Percentiles rank a stretch among this genome's conserved stretches.
Evolutionary conservation across 1,140 invertebrate genomes (phyloP).

Genomic region (Papilio machaon): DNA sequence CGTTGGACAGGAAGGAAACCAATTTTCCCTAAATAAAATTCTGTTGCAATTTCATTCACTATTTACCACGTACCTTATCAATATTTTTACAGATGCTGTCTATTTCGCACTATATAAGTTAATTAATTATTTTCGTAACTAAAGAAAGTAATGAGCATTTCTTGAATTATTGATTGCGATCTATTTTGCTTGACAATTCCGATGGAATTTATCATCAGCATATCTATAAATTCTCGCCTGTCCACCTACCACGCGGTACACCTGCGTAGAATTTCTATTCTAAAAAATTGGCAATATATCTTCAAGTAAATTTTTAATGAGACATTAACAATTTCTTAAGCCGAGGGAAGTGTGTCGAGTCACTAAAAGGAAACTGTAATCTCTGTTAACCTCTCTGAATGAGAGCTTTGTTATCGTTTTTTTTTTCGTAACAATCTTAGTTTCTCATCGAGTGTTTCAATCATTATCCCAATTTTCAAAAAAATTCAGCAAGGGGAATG

Average conservation of each 20-base stretch:
- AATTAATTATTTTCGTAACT: slow-evolving; percentile 19
- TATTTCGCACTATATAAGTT: neutral
- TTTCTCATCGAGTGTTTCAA: too few species aligned
- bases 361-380: too few species aligned
- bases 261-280: slow-evolving; percentile 4
- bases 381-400: too few species aligned
- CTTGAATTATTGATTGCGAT: slow-evolving; percentile 15
- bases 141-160: slow-evolving; percentile 10
- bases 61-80: neutral
- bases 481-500: too few species aligned
- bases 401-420: too few species aligned
- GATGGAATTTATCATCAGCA: slow-evolving; percentile 12
- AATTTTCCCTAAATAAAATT: too few species aligned
- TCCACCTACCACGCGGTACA: neutral
- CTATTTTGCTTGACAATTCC: slow-evolving; percentile 1
- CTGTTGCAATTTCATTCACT: neutral
- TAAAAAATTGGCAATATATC: neutral
- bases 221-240: slow-evolving; percentile 17
- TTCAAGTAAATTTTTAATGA: slow-evolving; percentile 8
- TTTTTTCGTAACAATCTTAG: too few species aligned
- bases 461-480: too few species aligned
- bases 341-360: neutral
- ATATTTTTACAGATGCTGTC: neutral
- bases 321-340: neutral
- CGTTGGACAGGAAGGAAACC: too few species aligned